phyloP scores from a whole-genome alignment of 2,888 invertebrate species.

The Drosophila leonis region DNA sequence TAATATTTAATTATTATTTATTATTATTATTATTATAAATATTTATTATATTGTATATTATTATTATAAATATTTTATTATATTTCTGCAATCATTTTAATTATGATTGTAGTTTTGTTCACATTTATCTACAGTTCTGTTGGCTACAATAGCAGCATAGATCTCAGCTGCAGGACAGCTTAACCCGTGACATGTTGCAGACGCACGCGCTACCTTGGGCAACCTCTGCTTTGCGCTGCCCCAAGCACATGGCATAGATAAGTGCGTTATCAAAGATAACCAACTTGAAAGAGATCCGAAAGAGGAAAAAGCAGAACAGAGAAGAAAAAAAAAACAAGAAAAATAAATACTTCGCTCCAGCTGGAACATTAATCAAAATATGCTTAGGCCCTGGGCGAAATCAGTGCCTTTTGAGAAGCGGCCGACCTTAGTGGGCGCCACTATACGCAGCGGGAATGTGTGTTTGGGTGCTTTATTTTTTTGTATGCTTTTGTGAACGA shows the following conservation, averaged over 20 bases:
- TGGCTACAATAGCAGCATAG: neutral
- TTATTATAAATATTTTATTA: no score
- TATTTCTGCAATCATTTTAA: neutral
- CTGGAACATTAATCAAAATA: conserved; percentile 13
- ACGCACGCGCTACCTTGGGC: neutral
- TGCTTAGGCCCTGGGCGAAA: conserved; percentile 1
- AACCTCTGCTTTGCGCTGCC: neutral
- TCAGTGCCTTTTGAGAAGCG: neutral
- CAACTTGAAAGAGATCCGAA: conserved; percentile 10
- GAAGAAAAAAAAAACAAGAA: neutral
- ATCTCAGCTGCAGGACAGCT: neutral
- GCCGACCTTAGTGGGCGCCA: neutral
- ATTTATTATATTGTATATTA: no score
- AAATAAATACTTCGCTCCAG: conserved; percentile 1
- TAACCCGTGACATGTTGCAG: neutral
- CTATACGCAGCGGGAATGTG: neutral
- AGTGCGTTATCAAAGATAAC: conserved; percentile 10
- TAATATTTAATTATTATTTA: no score
- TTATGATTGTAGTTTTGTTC: neutral
- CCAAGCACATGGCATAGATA: conserved; percentile 1
- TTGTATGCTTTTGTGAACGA: neutral
- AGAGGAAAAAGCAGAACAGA: neutral
- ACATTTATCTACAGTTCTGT: neutral
- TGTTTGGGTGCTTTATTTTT: neutral
- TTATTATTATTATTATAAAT: no score